Percentiles rank a stretch among this genome's conserved stretches.
These are phyloP conservation scores for Xestia c-nigrum DNA, from an alignment of 2,888 invertebrate species.

Conservation along the genomic window DNA sequence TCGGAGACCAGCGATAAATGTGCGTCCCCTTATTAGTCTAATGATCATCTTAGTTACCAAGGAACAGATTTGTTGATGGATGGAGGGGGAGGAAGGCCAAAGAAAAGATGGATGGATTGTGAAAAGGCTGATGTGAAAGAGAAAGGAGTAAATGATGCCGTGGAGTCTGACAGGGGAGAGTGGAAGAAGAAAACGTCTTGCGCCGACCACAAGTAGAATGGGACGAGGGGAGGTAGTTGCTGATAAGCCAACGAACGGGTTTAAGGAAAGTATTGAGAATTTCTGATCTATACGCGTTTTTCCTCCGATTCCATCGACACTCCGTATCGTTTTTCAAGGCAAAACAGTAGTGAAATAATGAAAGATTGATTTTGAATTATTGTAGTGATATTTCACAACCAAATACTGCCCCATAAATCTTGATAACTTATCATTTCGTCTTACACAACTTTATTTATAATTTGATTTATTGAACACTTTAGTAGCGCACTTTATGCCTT, in stretches of 20 bases:
- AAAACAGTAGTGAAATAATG: not conserved
- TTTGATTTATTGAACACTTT: not conserved
- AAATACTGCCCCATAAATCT: not conserved
- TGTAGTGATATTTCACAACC: not conserved
- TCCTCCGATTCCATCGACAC: not conserved
- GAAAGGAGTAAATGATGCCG: too few species aligned
- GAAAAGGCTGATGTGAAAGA: too few species aligned
- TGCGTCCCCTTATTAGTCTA: not conserved
- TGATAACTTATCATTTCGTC: not conserved
- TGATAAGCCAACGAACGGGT: too few species aligned
- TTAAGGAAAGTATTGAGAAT: not conserved
- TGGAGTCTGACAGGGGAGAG: too few species aligned
- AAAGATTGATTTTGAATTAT: not conserved
- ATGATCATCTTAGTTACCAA: not conserved
- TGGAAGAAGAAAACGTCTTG: too few species aligned
- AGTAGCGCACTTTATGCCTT: not conserved
- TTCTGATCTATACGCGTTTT: not conserved
- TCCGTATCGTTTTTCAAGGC: not conserved
- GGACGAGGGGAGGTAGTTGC: too few species aligned
- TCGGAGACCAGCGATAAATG: conserved; percentile 12
- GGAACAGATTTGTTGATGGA: not conserved
- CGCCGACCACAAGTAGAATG: too few species aligned
- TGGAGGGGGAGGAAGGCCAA: too few species aligned
- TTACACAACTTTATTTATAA: too few species aligned
- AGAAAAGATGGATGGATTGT: too few species aligned